These are phyloP conservation scores for Kuschelorhynchus macadamiae DNA, from an alignment of 2,888 invertebrate genomes.

Conservation along the genomic window DNA sequence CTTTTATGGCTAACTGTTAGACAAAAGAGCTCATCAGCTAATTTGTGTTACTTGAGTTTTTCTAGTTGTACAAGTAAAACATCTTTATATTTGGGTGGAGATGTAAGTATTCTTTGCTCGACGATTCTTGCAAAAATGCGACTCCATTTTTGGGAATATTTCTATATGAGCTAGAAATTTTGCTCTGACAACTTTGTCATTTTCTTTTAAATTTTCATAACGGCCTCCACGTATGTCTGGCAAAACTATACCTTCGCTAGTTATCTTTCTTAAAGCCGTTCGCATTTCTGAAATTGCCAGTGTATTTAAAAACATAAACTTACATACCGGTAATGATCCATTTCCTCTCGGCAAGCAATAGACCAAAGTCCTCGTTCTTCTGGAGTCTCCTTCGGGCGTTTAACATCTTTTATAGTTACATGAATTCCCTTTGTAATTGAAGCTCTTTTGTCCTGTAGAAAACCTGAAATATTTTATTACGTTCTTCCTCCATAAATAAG, in stretches of 20 bases:
- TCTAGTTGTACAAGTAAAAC: background rate
- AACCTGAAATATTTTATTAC: no score
- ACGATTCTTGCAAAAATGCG: background rate
- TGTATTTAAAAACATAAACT: background rate
- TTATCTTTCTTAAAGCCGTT: background rate
- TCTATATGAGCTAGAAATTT: background rate
- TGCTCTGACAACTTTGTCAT: no score
- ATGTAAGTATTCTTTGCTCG: background rate
- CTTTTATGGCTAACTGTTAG: no score
- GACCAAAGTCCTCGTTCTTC: background rate
- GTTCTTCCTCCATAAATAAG: no score
- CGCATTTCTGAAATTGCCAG: background rate
- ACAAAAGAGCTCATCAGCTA: no score
- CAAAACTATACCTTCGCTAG: background rate
- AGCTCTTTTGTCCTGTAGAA: background rate
- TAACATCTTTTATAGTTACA: background rate
- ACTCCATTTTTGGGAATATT: background rate
- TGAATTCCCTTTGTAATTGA: background rate
- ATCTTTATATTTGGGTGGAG: background rate
- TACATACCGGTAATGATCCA: background rate
- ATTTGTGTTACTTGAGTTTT: no score
- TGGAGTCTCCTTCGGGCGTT: background rate
- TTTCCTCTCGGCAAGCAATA: background rate
- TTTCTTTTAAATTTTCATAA: no score
- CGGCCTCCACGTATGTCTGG: background rate